phyloP scores from a whole-genome alignment of 2,888 invertebrate species.

The Synergus itoensis region DNA sequence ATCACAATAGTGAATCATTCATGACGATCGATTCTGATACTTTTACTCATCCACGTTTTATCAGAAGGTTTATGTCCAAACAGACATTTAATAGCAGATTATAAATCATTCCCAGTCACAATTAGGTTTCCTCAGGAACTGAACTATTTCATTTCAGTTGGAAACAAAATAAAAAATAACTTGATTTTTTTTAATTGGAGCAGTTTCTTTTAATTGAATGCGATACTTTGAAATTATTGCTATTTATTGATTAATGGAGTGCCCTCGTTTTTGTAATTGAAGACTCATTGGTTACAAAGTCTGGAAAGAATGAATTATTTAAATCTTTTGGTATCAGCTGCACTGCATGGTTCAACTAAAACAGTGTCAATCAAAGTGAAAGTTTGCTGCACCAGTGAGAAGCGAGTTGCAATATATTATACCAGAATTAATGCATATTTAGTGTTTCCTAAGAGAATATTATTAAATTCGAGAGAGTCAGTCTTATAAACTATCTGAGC shows the following conservation, averaged over 20 bases:
- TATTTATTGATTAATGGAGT: neutral
- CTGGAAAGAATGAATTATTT: constrained; percentile 19
- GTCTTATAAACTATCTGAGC: neutral
- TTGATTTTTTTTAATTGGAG: neutral
- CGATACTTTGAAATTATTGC: neutral
- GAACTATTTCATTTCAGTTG: neutral
- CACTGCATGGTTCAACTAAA: constrained; percentile 26
- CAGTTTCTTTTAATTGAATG: neutral
- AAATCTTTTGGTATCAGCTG: constrained; percentile 21
- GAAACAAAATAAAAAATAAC: neutral
- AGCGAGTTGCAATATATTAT: constrained; percentile 7
- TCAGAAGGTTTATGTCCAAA: constrained; percentile 12
- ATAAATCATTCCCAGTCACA: neutral
- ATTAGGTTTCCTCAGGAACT: neutral
- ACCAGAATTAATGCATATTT: neutral
- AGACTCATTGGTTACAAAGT: constrained; percentile 13
- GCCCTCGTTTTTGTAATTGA: constrained; percentile 16
- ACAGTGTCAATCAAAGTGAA: constrained; percentile 41
- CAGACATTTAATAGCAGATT: neutral
- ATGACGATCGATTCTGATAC: constrained; percentile 32
- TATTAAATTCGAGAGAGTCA: neutral
- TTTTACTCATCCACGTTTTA: neutral
- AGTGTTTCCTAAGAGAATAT: neutral
- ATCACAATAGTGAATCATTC: constrained; percentile 35
- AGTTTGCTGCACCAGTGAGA: constrained; percentile 25